These are phyloP conservation scores for Alauda arvensis DNA, from an alignment of 2,797 vertebrate species.

Conservation along the genomic window DNA sequence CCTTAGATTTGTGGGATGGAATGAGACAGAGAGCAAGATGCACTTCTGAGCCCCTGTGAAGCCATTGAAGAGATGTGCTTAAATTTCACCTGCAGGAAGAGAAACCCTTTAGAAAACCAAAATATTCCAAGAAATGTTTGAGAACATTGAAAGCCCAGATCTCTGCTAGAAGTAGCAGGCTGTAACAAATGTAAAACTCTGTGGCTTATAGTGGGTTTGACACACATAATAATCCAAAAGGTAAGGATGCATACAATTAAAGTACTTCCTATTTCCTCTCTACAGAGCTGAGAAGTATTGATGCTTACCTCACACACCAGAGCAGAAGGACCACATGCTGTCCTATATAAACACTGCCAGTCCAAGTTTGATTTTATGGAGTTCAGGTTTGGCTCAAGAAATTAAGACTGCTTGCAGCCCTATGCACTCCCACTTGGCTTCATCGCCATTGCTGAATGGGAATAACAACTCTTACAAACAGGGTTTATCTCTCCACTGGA, in stretches of 20 bases:
- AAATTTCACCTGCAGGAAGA: neutral
- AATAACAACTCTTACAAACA: neutral
- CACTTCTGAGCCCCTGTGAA: neutral
- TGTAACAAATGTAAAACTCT: neutral
- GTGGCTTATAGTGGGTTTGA: neutral
- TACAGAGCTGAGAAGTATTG: neutral
- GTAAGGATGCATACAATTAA: slow-evolving; percentile 1
- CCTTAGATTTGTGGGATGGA: neutral
- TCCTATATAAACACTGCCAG: neutral
- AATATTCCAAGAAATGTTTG: neutral
- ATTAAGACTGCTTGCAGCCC: neutral
- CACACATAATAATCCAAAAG: neutral
- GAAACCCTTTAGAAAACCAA: neutral
- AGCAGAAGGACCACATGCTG: slow-evolving; percentile 22
- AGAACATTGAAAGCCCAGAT: neutral
- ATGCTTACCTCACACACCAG: slow-evolving; percentile 14
- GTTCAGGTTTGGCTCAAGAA: slow-evolving; percentile 20
- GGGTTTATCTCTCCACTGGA: neutral
- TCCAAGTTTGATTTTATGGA: slow-evolving; percentile 20
- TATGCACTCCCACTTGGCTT: neutral
- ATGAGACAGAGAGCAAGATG: neutral
- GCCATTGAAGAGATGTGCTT: neutral
- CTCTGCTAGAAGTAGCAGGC: neutral
- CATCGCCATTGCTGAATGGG: neutral
- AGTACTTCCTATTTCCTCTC: slow-evolving; percentile 29